Evolutionary conservation across 2,113 vertebrate genomes (phyloP).

Genomic region (Eptatretus burgeri): DNA sequence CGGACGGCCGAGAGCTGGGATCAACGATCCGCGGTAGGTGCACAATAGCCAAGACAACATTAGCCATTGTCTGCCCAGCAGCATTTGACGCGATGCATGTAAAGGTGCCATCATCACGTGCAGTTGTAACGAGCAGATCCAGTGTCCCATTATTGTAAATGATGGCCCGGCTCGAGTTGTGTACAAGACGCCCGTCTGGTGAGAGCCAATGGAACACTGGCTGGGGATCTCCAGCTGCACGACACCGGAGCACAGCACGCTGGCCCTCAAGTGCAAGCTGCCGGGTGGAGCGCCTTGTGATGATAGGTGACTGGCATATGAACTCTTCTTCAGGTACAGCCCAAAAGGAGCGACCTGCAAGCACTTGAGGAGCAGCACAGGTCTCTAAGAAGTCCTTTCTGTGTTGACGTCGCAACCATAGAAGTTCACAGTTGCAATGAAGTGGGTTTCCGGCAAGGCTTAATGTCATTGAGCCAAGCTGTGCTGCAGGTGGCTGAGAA

Average conservation of each 20-base stretch:
- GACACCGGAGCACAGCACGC: conserved; percentile 37
- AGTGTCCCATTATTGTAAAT: conserved; percentile 54
- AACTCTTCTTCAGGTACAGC: conserved; percentile 61
- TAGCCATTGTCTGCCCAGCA: conserved; percentile 43
- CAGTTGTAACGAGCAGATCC: conserved; percentile 39
- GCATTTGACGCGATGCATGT: conserved; percentile 64
- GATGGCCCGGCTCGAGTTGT: conserved; percentile 35
- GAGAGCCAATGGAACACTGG: conserved; percentile 61
- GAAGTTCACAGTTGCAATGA: conserved; percentile 60
- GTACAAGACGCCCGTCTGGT: conserved; percentile 43
- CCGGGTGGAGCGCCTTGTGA: conserved; percentile 51
- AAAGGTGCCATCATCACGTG: conserved; percentile 41
- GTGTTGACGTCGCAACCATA: conserved; percentile 41
- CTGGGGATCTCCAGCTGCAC: conserved; percentile 42
- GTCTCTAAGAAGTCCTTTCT: conserved; percentile 58
- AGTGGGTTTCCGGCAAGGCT: conserved; percentile 59
- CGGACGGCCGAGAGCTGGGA: conserved; percentile 8
- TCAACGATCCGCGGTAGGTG: conserved; percentile 44
- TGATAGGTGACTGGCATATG: conserved; percentile 50
- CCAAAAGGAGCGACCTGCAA: conserved; percentile 60
- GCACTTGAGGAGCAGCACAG: conserved; percentile 33
- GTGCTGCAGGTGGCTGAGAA: conserved; percentile 33
- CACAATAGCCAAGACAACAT: conserved; percentile 45
- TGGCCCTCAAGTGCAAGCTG: conserved; percentile 61
- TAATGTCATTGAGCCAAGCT: conserved; percentile 38